Percentiles rank a stretch among this genome's conserved stretches.
These are phyloP conservation scores for Pseudorasbora parva DNA, from an alignment of 2,113 vertebrate genomes.

Conservation along the genomic window DNA sequence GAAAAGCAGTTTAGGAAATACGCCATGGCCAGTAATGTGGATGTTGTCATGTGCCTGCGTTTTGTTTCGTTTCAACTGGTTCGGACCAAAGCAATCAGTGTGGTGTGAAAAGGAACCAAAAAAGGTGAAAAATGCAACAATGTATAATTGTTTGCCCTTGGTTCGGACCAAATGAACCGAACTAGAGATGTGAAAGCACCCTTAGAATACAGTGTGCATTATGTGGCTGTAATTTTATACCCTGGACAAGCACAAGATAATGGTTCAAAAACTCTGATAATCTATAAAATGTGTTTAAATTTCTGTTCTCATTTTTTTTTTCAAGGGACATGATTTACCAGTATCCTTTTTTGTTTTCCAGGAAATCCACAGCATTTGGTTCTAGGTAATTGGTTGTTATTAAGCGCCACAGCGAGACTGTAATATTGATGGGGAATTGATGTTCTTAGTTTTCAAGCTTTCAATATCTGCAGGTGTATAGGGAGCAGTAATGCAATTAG, in stretches of 20 bases:
- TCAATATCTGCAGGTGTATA: not conserved
- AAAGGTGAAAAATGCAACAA: no score
- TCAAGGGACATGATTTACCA: not conserved
- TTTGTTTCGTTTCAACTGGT: no score
- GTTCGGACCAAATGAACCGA: no score
- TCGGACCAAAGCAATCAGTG: no score
- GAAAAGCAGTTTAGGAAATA: no score
- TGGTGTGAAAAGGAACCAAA: no score
- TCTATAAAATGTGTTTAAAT: not conserved
- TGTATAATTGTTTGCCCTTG: no score
- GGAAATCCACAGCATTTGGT: not conserved
- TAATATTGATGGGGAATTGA: not conserved
- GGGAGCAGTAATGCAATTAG: constrained; percentile 14
- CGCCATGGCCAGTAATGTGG: no score
- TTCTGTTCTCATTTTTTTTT: not conserved
- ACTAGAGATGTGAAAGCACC: no score
- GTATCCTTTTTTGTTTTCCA: not conserved
- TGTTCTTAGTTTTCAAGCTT: not conserved
- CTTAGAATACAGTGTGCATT: not conserved
- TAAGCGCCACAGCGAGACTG: not conserved
- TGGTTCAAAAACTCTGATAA: not conserved
- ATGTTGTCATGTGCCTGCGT: no score
- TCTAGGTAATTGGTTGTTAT: constrained; percentile 2
- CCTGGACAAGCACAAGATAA: not conserved
- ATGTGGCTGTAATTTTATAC: not conserved